A percentile compares a stretch with the other conserved stretches of the same genome.
These are phyloP conservation scores for Calyptomena viridis DNA, from an alignment of 2,113 vertebrate species.

Conservation along the genomic window DNA sequence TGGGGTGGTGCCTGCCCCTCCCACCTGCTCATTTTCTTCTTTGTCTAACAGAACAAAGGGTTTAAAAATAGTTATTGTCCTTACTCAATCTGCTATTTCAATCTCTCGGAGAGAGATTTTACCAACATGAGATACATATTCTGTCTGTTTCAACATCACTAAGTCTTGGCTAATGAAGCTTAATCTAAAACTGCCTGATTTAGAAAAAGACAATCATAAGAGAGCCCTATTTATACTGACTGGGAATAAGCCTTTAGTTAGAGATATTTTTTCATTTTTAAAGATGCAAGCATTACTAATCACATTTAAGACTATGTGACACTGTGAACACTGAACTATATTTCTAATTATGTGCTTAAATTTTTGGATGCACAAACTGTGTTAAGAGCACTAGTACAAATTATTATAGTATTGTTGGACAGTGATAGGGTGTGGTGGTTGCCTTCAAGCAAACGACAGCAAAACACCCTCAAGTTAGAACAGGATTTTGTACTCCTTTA, in stretches of 20 bases:
- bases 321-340: not conserved
- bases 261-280: no score
- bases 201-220: not conserved
- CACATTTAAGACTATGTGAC: not conserved
- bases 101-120: not conserved
- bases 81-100: not conserved
- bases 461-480: not conserved
- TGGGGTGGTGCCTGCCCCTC: not conserved
- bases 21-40: not conserved
- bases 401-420: not conserved
- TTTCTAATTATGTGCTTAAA: not conserved
- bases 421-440: not conserved
- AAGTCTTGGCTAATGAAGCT: not conserved
- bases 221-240: not conserved
- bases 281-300: not conserved
- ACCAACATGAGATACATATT: not conserved
- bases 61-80: not conserved
- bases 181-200: not conserved
- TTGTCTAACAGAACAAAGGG: not conserved
- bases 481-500: not conserved
- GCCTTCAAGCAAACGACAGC: not conserved
- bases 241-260: no score
- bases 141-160: not conserved
- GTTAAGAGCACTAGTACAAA: not conserved
- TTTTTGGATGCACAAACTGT: not conserved